phyloP scores from a whole-genome alignment of 2,888 invertebrate genomes.

The Drosophila cracens region DNA sequence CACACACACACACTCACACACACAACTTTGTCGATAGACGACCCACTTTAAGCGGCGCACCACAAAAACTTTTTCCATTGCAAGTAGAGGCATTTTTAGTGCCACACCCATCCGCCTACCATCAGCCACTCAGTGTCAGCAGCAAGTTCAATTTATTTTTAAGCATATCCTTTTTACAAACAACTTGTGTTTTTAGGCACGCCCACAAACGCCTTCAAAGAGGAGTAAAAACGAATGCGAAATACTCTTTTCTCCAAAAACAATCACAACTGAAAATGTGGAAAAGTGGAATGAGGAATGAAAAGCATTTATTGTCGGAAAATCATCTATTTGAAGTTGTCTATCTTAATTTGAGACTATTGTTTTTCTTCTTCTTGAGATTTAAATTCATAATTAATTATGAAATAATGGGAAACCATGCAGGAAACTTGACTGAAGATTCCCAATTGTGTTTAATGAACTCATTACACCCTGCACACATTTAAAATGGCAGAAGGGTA shows the following conservation, averaged over 20 bases:
- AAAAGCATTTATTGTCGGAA: not conserved
- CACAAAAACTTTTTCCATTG: constrained; percentile 40
- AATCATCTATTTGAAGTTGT: not conserved
- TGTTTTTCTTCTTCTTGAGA: not conserved
- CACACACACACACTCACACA: constrained; percentile 18
- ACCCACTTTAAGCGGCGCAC: constrained; percentile 43
- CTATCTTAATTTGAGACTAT: not conserved
- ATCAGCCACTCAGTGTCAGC: constrained; percentile 51
- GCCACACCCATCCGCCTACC: constrained; percentile 27
- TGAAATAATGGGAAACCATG: not conserved
- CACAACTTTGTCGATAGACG: constrained; percentile 30
- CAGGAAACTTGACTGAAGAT: not conserved
- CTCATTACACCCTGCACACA: not conserved
- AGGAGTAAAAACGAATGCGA: not conserved
- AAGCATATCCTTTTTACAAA: constrained; percentile 63
- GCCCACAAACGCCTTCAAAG: constrained; percentile 5
- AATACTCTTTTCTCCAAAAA: not conserved
- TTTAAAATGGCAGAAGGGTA: not conserved
- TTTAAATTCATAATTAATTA: not conserved
- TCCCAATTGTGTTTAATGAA: not conserved
- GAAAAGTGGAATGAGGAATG: not conserved
- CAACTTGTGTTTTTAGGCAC: constrained; percentile 41
- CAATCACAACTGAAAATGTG: not conserved
- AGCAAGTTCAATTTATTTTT: constrained; percentile 78
- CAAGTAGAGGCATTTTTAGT: constrained; percentile 4